Conservation (phyloP, 2,888 invertebrate species). For the Mythimna ferrago region DNA sequence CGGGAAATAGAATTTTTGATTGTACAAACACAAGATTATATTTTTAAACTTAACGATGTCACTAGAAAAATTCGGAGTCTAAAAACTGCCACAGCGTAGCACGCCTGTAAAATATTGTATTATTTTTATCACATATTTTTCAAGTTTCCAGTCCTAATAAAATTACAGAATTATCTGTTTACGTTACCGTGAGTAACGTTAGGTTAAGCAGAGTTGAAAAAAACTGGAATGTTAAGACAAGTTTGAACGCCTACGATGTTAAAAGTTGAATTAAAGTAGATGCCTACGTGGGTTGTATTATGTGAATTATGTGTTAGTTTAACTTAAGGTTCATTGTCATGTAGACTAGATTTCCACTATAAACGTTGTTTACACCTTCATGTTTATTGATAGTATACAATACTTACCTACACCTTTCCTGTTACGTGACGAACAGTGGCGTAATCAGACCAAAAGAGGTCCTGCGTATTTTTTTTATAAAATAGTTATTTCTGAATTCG, state of each 20-base stretch:
- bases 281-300: slow-evolving; percentile 48
- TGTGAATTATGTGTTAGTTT: slow-evolving; percentile 44
- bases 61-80: slow-evolving; percentile 18
- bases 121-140: slow-evolving; percentile 26
- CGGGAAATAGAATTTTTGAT: no score
- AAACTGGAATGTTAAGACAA: slow-evolving; percentile 43
- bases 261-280: slow-evolving; percentile 35
- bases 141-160: slow-evolving; percentile 41
- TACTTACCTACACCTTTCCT: background rate
- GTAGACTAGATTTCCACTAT: slow-evolving; percentile 36
- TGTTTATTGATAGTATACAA: slow-evolving; percentile 11
- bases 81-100: slow-evolving; percentile 42
- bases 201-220: slow-evolving; percentile 37
- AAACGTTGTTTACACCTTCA: slow-evolving; percentile 31
- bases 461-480: no score
- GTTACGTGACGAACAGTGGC: background rate
- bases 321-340: slow-evolving; percentile 42
- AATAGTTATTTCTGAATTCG: no score
- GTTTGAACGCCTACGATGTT: slow-evolving; percentile 52
- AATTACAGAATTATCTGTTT: slow-evolving; percentile 52
- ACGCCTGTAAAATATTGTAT: slow-evolving; percentile 31
- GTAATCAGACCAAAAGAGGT: no score
- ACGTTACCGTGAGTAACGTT: slow-evolving; percentile 35
- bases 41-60: slow-evolving; percentile 21
- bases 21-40: slow-evolving; percentile 6